Percentiles rank a stretch among this genome's conserved stretches.
Evolutionary conservation across 2,888 invertebrate species (phyloP).

Genomic region (Lordiphosa andalusiaca): DNA sequence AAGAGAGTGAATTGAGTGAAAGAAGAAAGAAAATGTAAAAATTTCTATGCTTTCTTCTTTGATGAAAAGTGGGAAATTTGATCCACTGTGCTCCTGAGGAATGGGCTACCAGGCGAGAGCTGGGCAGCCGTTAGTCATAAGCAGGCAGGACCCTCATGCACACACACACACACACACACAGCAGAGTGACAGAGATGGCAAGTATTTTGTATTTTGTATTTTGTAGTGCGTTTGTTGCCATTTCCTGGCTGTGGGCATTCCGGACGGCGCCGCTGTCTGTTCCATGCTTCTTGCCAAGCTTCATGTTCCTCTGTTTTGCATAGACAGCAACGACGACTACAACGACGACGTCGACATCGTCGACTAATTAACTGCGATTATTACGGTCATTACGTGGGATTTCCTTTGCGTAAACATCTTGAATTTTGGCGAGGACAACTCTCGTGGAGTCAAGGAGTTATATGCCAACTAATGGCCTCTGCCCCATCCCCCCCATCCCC

Average conservation of each 20-base stretch:
- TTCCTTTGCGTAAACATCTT: slow-evolving; percentile 79
- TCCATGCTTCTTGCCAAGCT: slow-evolving; percentile 19
- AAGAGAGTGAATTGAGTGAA: too few relatives aligned
- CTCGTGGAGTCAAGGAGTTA: slow-evolving; percentile 29
- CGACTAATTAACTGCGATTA: slow-evolving; percentile 81
- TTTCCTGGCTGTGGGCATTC: slow-evolving; percentile 61
- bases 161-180: slow-evolving; percentile 18
- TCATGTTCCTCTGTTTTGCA: slow-evolving; percentile 54
- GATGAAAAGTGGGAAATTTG: too few relatives aligned
- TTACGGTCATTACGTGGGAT: slow-evolving; percentile 81
- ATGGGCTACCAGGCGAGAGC: too few relatives aligned
- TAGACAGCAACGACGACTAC: slow-evolving; percentile 55
- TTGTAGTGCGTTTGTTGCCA: slow-evolving; percentile 73
- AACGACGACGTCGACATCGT: slow-evolving; percentile 56
- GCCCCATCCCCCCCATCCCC: slow-evolving; percentile 9
- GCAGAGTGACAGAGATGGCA: not conserved
- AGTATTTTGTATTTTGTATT: slow-evolving; percentile 34
- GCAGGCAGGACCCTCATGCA: slow-evolving; percentile 36
- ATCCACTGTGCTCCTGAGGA: slow-evolving; percentile 2
- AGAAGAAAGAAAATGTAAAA: too few relatives aligned
- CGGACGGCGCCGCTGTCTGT: slow-evolving; percentile 43
- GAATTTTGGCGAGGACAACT: slow-evolving; percentile 60
- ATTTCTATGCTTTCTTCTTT: too few relatives aligned
- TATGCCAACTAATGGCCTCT: slow-evolving; percentile 45
- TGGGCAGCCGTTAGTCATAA: slow-evolving; percentile 69